Evolutionary conservation across 53 echinoderm and acorn worm genomes (phyloP), one percentile per base, ranked within the genome.

Genomic region (Apostichopus leukothele): DNA sequence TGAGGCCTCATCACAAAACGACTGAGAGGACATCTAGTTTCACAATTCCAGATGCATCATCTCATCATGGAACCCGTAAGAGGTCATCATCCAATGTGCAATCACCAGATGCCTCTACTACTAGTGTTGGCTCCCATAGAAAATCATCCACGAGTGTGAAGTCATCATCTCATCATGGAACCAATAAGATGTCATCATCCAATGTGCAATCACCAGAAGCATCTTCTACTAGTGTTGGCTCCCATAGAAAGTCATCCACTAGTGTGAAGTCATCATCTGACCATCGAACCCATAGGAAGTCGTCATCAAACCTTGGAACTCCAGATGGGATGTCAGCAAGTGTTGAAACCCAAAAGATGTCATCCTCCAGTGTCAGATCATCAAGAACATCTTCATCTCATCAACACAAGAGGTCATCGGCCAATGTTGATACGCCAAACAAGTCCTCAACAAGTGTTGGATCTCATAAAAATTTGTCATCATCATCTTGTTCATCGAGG

Each of bases 211-310:
- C 83, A 54, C 19, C 20, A 22, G 26, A 39, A 1, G 39, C 20
- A 10, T 83, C 83, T 60, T 20, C 61, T 22, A 21, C 20, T 0
- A 53, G 57, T 83, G 10, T 22, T 54, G 57, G 66, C 54, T 61
- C 60, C n/a, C 60, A 53, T 6, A 57, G 21, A 59, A 54, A 63
- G 63, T 83, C 66, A 9, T 22, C 83, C 13, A 57, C 83, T 0
- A 19, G 16, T 83, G 57, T 83, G 12, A 78, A 78, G 53, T 78
- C 78, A 16, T 52, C 79, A 52, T 79, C 51, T 53, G 12, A 53
- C 51, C 52, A 79, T 52, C 54, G 10, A 1, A 50, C 53, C 10
- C 60, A 21, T 3, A 84, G 21, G 26, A 59, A 20, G 60, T 84
- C 79, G 11, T 79, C 79, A 6, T 4, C 84, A 1, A 23, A 63